phyloP scores from a whole-genome alignment of 2,888 invertebrate species.

The Drosophila cracens region DNA sequence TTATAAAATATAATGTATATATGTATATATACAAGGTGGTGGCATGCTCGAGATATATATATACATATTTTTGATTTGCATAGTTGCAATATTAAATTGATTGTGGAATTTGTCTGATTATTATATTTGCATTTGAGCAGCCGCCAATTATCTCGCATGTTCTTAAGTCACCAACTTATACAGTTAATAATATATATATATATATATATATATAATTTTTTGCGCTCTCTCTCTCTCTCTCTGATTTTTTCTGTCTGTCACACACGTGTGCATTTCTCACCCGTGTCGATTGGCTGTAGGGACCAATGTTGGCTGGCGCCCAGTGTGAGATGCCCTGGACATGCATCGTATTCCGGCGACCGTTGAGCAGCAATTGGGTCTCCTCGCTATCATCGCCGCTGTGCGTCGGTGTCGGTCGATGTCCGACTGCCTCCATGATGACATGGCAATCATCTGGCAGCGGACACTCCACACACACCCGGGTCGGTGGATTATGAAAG shows the following conservation, averaged over 20 bases:
- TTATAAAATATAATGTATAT: not conserved
- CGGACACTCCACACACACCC: conserved; percentile 94
- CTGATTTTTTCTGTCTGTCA: not conserved
- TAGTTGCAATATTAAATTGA: not conserved
- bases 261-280: conserved; percentile 84
- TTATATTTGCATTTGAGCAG: not conserved
- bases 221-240: not conserved
- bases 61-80: not conserved
- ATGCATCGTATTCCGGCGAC: conserved; percentile 92
- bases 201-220: not conserved
- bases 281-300: conserved; percentile 96
- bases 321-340: conserved; percentile 98
- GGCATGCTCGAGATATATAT: not conserved
- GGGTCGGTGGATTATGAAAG: conserved; percentile 92
- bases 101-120: not conserved
- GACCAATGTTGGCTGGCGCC: conserved; percentile 99
- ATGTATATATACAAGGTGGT: not conserved
- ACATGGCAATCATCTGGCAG: conserved; percentile 90
- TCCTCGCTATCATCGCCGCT: conserved; percentile 60
- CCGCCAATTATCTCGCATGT: not conserved
- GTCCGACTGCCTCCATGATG: conserved; percentile 91
- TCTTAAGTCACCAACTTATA: not conserved
- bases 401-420: conserved; percentile 82
- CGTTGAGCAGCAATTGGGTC: conserved; percentile 59
- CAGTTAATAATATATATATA: not conserved